These are phyloP conservation scores for Archips crataeganus DNA, from an alignment of 2,888 invertebrate genomes.

Conservation along the genomic window DNA sequence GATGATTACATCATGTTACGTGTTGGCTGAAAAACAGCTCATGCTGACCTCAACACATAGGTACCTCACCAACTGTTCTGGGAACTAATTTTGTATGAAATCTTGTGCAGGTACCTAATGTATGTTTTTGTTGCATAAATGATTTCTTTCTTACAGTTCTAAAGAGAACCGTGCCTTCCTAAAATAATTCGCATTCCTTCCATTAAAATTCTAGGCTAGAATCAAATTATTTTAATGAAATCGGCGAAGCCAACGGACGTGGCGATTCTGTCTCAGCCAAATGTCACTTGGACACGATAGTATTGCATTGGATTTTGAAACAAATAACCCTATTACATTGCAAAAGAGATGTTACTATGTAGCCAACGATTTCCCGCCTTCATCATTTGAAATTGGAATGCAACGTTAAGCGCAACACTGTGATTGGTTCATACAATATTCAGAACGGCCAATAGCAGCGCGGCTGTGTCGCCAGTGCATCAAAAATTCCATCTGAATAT, in stretches of 20 bases:
- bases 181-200: slow-evolving; percentile 9
- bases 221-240: slow-evolving; percentile 24
- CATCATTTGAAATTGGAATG: slow-evolving; percentile 84
- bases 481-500: slow-evolving; percentile 87
- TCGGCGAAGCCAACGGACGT: slow-evolving; percentile 15
- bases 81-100: too few relatives aligned
- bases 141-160: too few relatives aligned
- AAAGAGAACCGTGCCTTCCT: not conserved
- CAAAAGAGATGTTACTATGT: slow-evolving; percentile 73
- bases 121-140: too few relatives aligned
- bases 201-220: slow-evolving; percentile 34
- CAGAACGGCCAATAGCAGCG: slow-evolving; percentile 80
- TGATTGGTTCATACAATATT: slow-evolving; percentile 86
- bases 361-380: slow-evolving; percentile 77
- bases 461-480: slow-evolving; percentile 85
- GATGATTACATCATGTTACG: too few relatives aligned
- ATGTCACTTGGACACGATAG: slow-evolving; percentile 35
- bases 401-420: slow-evolving; percentile 80
- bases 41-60: too few relatives aligned
- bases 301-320: slow-evolving; percentile 66
- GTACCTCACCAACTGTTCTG: too few relatives aligned
- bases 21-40: too few relatives aligned
- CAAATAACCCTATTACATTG: slow-evolving; percentile 69
- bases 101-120: too few relatives aligned
- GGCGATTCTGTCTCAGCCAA: slow-evolving; percentile 20